Percentiles rank a stretch among this genome's conserved stretches.
Conservation (phyloP, 37 sponge, comb jelly and placozoan genomes). For the Chondrosia reniformis region DNA sequence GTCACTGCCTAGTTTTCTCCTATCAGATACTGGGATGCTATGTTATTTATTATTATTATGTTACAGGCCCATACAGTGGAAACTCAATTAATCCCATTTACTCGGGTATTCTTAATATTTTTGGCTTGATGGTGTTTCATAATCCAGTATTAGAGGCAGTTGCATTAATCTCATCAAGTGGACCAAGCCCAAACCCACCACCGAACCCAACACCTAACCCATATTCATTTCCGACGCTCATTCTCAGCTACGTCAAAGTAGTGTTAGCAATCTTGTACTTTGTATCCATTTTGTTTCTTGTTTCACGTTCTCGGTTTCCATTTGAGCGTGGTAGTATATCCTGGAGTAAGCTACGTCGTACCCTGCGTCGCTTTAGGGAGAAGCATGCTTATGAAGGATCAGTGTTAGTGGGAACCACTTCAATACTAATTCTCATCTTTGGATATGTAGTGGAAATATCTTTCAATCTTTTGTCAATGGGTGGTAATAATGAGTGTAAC, state of each 20-base stretch:
- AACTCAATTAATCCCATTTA: not conserved
- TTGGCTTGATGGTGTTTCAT: not conserved
- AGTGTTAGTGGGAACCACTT: not conserved
- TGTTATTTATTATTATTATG: no score
- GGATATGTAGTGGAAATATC: not conserved
- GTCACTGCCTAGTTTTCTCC: conserved; percentile 6
- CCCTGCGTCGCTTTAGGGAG: not conserved
- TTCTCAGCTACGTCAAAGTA: not conserved
- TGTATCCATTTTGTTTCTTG: not conserved
- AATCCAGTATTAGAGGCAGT: not conserved
- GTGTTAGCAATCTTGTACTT: not conserved
- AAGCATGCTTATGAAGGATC: not conserved
- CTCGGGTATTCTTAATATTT: not conserved
- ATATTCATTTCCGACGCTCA: no score
- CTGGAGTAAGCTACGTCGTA: conserved; percentile 1
- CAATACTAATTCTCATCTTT: not conserved
- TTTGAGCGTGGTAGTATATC: no score
- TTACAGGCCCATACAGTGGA: not conserved
- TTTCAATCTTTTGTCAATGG: not conserved
- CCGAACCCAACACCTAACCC: no score
- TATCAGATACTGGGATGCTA: conserved; percentile 8
- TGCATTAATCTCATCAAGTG: no score
- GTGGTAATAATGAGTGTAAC: no score
- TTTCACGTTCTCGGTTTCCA: not conserved
- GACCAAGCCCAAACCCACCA: not conserved